Conservation (phyloP, 2,113 vertebrate species). For the Protobothrops flavoviridis region DNA sequence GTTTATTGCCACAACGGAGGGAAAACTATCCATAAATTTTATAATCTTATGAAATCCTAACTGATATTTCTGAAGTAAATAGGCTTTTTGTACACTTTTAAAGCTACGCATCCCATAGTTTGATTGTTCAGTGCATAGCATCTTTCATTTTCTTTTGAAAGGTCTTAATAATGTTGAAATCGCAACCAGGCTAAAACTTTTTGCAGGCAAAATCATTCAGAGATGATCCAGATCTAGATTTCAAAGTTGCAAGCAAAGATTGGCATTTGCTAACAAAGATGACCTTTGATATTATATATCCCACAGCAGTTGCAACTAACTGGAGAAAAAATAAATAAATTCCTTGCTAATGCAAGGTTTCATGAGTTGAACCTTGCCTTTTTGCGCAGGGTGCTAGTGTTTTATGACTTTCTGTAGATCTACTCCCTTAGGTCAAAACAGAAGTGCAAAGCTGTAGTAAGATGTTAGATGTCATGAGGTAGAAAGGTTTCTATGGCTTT, state of each 20-base stretch:
- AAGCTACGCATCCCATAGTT: neutral
- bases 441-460: neutral
- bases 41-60: neutral
- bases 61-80: neutral
- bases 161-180: neutral
- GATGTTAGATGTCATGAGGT: neutral
- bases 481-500: neutral
- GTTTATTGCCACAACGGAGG: neutral
- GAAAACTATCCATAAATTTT: neutral
- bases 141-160: neutral
- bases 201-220: neutral
- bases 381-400: neutral
- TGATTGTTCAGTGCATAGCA: neutral
- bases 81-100: neutral
- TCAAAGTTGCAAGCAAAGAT: constrained; percentile 9
- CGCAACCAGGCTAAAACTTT: neutral
- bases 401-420: neutral
- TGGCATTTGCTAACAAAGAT: neutral
- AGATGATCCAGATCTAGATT: constrained; percentile 8
- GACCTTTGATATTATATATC: constrained; percentile 19
- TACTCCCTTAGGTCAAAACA: neutral
- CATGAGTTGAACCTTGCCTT: neutral
- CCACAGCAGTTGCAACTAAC: neutral
- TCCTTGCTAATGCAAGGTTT: neutral
- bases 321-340: neutral